phyloP scores from a whole-genome alignment of 2,888 invertebrate species.

The Standfussiana lucernea region DNA sequence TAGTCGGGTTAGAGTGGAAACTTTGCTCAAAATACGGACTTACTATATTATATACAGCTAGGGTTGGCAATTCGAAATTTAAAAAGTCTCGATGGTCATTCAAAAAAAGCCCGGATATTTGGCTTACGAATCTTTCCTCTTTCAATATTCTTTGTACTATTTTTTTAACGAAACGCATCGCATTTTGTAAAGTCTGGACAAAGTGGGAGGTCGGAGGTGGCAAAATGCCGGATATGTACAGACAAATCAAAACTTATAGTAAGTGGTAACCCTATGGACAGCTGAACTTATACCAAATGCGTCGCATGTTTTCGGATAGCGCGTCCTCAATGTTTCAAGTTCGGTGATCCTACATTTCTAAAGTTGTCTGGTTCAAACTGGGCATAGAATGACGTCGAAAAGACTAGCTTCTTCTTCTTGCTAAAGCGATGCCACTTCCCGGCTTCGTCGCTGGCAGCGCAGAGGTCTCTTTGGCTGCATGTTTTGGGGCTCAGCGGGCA shows the following conservation, averaged over 20 bases:
- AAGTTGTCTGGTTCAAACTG: constrained; percentile 29
- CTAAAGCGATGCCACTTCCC: neutral
- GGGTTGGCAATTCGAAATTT: neutral
- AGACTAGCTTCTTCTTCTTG: neutral
- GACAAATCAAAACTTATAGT: neutral
- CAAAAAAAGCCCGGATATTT: neutral
- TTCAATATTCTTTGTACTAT: neutral
- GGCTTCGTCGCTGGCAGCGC: neutral
- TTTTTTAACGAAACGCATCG: neutral
- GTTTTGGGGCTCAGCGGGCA: neutral
- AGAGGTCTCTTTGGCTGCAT: neutral
- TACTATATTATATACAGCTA: constrained; percentile 5
- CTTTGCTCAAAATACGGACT: constrained; percentile 51
- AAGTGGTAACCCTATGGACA: neutral
- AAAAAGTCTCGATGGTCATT: neutral
- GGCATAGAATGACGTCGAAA: neutral
- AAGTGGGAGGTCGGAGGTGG: neutral
- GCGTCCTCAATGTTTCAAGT: constrained; percentile 43
- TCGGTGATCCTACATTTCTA: constrained; percentile 32
- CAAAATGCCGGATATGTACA: neutral
- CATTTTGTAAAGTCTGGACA: neutral
- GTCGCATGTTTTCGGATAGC: constrained; percentile 32
- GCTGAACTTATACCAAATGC: constrained; percentile 45
- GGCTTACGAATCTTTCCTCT: neutral
- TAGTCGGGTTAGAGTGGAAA: constrained; percentile 59